phyloP scores from a whole-genome alignment of 1,140 invertebrate genomes.

The Battus philenor region DNA sequence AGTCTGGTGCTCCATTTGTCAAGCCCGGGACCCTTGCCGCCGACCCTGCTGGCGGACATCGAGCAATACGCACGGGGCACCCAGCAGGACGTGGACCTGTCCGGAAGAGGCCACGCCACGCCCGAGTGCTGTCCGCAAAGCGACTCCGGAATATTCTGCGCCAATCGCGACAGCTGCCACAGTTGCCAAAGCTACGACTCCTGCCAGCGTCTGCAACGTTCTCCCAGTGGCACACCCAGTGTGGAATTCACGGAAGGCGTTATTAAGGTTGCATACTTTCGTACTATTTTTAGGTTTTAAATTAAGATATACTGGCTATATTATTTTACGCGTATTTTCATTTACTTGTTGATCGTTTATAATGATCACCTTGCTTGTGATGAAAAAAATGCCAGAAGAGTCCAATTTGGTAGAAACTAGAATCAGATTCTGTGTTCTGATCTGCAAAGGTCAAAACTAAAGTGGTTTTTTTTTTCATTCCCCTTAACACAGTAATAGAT shows the following conservation, averaged over 20 bases:
- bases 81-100: background rate
- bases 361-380: too few species aligned
- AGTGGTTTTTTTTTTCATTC: too few species aligned
- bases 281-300: too few species aligned
- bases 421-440: too few species aligned
- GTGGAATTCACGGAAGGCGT: slow-evolving; percentile 18
- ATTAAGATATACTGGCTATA: too few species aligned
- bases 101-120: slow-evolving; percentile 18
- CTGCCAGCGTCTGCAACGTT: slow-evolving; percentile 15
- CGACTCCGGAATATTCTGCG: slow-evolving; percentile 17
- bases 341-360: too few species aligned
- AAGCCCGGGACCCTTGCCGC: slow-evolving; percentile 78
- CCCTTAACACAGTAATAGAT: too few species aligned
- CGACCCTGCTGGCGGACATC: slow-evolving; percentile 85
- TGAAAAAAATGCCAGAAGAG: too few species aligned
- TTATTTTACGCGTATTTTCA: too few species aligned
- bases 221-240: slow-evolving; percentile 14
- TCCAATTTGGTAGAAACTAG: too few species aligned
- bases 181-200: background rate
- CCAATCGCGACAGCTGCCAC: slow-evolving; percentile 11
- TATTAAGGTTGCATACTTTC: slow-evolving; percentile 22
- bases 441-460: too few species aligned
- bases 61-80: slow-evolving; percentile 77
- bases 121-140: slow-evolving; percentile 23
- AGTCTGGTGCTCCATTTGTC: slow-evolving; percentile 84